A percentile compares a stretch with the other conserved stretches of the same genome.
phyloP scores from a whole-genome alignment of 2,797 vertebrate species.

The Calcarius lapponicus region DNA sequence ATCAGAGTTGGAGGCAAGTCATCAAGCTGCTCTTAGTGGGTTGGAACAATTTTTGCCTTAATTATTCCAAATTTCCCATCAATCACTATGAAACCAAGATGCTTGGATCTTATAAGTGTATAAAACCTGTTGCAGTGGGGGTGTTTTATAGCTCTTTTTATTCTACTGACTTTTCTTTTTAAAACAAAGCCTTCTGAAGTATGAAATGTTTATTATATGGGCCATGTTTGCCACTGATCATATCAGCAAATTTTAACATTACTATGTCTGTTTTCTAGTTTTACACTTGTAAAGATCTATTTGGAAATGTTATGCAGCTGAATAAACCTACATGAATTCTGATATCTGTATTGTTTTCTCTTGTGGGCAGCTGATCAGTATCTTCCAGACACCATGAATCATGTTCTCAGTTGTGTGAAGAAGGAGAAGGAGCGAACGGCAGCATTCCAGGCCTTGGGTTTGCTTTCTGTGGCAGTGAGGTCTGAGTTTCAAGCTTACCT shows the following conservation, averaged over 20 bases:
- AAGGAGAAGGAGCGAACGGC: constrained; percentile 96
- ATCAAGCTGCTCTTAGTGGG: not conserved
- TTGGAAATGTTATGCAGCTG: not conserved
- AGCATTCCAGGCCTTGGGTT: constrained; percentile 94
- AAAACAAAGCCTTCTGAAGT: not conserved
- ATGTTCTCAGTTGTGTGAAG: constrained; percentile 92
- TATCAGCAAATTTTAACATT: not conserved
- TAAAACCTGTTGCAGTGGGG: not conserved
- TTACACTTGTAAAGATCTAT: not conserved
- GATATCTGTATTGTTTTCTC: not conserved
- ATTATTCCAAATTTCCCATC: not conserved
- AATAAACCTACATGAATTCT: not conserved
- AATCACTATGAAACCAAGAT: not conserved
- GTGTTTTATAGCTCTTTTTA: not conserved
- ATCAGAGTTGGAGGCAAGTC: not conserved
- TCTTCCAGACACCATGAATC: constrained; percentile 94
- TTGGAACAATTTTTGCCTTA: not conserved
- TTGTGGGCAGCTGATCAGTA: constrained; percentile 86
- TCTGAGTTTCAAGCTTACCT: constrained; percentile 93
- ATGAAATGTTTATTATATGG: not conserved
- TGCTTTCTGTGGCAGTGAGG: constrained; percentile 93
- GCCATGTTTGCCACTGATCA: not conserved
- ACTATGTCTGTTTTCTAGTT: not conserved
- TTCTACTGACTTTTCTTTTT: not conserved
- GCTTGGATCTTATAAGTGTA: not conserved